Conservation (phyloP, 2,888 invertebrate genomes). For the Apocheima hispidaria region DNA sequence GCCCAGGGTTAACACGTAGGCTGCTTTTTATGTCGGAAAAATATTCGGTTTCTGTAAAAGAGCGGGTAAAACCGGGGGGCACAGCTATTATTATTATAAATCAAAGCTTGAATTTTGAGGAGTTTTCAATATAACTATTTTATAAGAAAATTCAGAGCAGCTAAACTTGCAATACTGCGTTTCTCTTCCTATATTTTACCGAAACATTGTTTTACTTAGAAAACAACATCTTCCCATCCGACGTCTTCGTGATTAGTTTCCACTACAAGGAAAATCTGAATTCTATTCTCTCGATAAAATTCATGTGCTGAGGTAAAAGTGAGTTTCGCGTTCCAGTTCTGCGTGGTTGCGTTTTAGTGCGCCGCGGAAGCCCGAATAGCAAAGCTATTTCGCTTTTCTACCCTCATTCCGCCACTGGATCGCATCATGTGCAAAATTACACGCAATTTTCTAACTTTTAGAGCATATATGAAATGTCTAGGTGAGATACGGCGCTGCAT, state of each 20-base stretch:
- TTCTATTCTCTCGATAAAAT: slow-evolving; percentile 43
- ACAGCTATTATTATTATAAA: too few relatives aligned
- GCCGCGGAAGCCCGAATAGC: slow-evolving; percentile 44
- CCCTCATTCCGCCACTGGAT: slow-evolving; percentile 30
- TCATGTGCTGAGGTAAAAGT: slow-evolving; percentile 41
- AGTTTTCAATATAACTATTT: too few relatives aligned
- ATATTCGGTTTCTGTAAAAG: too few relatives aligned
- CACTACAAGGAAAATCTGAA: slow-evolving; percentile 43
- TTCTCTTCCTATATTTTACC: slow-evolving; percentile 32
- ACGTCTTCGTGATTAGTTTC: slow-evolving; percentile 41
- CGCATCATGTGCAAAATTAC: slow-evolving; percentile 46
- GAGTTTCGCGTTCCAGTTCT: slow-evolving; percentile 38
- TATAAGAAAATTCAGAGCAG: not conserved
- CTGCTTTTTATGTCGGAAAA: too few relatives aligned
- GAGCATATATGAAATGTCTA: slow-evolving; percentile 44
- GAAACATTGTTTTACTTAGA: slow-evolving; percentile 4
- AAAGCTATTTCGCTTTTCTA: slow-evolving; percentile 42
- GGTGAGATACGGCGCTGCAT: slow-evolving; percentile 37
- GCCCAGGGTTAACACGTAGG: too few relatives aligned
- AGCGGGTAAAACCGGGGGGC: too few relatives aligned
- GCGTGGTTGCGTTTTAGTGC: slow-evolving; percentile 45
- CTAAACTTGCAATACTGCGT: not conserved
- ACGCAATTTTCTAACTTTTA: slow-evolving; percentile 48
- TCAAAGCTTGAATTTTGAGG: too few relatives aligned
- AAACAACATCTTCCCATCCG: slow-evolving; percentile 10